Conservation (phyloP, 1,140 invertebrate genomes). For the Tetranychus cinnabarinus region DNA sequence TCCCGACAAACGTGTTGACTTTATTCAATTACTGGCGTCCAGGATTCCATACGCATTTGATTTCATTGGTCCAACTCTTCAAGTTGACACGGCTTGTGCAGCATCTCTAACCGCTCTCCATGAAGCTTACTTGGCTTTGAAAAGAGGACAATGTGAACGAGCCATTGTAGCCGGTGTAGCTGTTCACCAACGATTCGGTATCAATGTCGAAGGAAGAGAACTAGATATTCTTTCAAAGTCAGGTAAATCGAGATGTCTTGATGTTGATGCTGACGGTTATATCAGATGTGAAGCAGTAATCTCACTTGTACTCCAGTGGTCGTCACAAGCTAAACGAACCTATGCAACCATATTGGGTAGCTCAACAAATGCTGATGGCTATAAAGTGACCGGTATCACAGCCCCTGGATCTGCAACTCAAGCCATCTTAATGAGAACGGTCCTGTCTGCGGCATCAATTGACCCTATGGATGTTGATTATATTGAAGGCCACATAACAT, state of each 20-base stretch:
- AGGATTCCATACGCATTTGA: conserved; percentile 84
- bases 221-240: neutral
- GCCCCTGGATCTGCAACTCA: conserved; percentile 68
- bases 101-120: conserved; percentile 5
- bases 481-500: conserved; percentile 86
- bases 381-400: conserved; percentile 36
- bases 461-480: conserved; percentile 55
- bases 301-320: conserved; percentile 53
- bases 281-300: conserved; percentile 51
- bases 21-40: conserved; percentile 71
- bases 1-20: neutral
- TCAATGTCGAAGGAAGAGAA: too few relatives aligned
- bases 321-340: conserved; percentile 41
- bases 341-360: conserved; percentile 50
- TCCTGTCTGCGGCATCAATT: conserved; percentile 52
- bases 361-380: conserved; percentile 31
- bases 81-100: conserved; percentile 71
- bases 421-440: conserved; percentile 50
- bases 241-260: neutral
- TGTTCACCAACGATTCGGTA: neutral
- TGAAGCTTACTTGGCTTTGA: neutral
- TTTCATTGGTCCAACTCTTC: conserved; percentile 64
- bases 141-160: conserved; percentile 1
- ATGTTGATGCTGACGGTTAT: conserved; percentile 14
- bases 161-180: neutral